phyloP scores from a whole-genome alignment of 2,888 invertebrate genomes.

The Coelopa pilipes region DNA sequence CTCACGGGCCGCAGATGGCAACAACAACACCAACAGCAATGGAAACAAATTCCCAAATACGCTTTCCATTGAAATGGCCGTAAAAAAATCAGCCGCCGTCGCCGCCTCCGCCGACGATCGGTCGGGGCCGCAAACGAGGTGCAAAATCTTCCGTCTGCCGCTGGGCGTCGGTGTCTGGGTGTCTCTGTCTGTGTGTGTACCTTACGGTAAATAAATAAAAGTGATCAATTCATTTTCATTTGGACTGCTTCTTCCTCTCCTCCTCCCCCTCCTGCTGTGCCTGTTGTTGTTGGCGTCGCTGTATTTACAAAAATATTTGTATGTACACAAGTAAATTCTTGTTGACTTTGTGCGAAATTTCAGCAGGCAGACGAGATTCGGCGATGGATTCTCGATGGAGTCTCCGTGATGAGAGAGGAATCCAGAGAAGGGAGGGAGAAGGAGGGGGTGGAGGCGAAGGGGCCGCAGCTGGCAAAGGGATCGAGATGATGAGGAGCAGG shows the following conservation, averaged over 20 bases:
- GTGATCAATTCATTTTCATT: slow-evolving; percentile 46
- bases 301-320: neutral
- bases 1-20: too few species aligned
- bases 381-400: neutral
- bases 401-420: neutral
- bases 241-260: neutral
- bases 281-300: neutral
- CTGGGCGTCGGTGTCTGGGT: neutral
- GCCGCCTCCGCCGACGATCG: neutral
- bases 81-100: slow-evolving; percentile 20
- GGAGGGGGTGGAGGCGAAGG: too few species aligned
- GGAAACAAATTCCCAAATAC: slow-evolving; percentile 33
- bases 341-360: neutral
- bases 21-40: too few species aligned
- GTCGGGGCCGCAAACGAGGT: neutral
- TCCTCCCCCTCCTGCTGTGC: neutral
- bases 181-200: slow-evolving; percentile 26
- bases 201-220: slow-evolving; percentile 46
- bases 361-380: slow-evolving; percentile 9
- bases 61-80: slow-evolving; percentile 35
- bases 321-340: too few species aligned
- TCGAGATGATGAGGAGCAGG: too few species aligned
- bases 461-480: too few species aligned
- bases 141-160: neutral
- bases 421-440: too few species aligned